A percentile compares a stretch with the other conserved stretches of the same genome.
phyloP scores from a whole-genome alignment of 2,113 vertebrate species.

The Passer montanus region DNA sequence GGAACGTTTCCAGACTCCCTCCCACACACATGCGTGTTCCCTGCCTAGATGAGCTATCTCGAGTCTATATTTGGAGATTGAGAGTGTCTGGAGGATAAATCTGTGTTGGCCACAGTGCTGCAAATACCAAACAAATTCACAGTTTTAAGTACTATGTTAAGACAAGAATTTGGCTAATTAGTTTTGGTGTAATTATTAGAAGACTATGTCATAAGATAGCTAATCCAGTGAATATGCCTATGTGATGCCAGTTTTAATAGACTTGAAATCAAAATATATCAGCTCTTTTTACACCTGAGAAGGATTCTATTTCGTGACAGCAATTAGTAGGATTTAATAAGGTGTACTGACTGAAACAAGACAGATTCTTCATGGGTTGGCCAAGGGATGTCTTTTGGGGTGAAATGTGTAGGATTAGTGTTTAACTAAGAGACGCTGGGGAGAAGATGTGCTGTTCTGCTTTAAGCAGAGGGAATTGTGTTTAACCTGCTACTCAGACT shows the following conservation, averaged over 20 bases:
- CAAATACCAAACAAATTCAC: not conserved
- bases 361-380: not conserved
- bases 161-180: not conserved
- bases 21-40: not conserved
- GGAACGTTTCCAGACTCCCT: not conserved
- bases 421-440: not conserved
- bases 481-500: not conserved
- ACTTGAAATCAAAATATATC: not conserved
- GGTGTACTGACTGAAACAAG: not conserved
- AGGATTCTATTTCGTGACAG: not conserved
- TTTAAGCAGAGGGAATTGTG: not conserved
- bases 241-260: not conserved
- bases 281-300: not conserved
- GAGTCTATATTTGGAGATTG: not conserved
- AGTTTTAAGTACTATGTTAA: not conserved
- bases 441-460: not conserved
- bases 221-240: not conserved
- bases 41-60: not conserved
- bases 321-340: not conserved
- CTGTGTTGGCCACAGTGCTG: not conserved
- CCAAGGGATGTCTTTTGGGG: not conserved
- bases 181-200: not conserved
- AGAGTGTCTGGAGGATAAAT: slow-evolving; percentile 7
- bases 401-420: not conserved
- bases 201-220: not conserved